Evolutionary conservation across 2,797 vertebrate species (phyloP).

Genomic region (Otus scops): DNA sequence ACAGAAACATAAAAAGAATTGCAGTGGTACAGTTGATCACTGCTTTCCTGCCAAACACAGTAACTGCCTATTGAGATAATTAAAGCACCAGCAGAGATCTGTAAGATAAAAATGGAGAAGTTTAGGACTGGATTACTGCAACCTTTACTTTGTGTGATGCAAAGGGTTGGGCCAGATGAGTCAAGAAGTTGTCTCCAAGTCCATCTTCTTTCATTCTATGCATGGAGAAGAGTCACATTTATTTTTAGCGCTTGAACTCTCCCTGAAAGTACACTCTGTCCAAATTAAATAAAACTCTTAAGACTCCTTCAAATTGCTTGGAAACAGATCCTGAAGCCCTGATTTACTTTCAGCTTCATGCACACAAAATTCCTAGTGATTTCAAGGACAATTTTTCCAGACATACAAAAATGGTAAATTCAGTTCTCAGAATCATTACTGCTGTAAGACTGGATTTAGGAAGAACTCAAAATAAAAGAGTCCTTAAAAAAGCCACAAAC

Average conservation of each 20-base stretch:
- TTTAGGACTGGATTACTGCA: not conserved
- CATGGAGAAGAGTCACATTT: not conserved
- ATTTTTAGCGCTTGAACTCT: not conserved
- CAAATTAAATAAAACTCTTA: not conserved
- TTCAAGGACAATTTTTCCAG: not conserved
- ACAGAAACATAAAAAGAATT: not conserved
- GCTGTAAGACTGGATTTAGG: not conserved
- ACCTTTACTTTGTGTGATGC: not conserved
- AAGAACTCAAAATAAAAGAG: not conserved
- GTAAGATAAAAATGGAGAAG: not conserved
- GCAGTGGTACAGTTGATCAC: not conserved
- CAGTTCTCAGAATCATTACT: not conserved
- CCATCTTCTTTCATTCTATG: not conserved
- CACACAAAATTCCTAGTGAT: not conserved
- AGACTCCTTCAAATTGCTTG: not conserved
- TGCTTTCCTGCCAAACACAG: not conserved
- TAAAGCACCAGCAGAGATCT: not conserved
- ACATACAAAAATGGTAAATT: not conserved
- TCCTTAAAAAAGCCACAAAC: not conserved
- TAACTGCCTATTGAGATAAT: not conserved
- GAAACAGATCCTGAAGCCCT: not conserved
- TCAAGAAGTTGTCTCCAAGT: not conserved
- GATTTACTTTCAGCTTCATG: not conserved
- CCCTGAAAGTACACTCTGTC: not conserved
- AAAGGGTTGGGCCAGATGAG: not conserved